phyloP scores from a whole-genome alignment of 2,113 vertebrate genomes.

The Cavia porcellus region DNA sequence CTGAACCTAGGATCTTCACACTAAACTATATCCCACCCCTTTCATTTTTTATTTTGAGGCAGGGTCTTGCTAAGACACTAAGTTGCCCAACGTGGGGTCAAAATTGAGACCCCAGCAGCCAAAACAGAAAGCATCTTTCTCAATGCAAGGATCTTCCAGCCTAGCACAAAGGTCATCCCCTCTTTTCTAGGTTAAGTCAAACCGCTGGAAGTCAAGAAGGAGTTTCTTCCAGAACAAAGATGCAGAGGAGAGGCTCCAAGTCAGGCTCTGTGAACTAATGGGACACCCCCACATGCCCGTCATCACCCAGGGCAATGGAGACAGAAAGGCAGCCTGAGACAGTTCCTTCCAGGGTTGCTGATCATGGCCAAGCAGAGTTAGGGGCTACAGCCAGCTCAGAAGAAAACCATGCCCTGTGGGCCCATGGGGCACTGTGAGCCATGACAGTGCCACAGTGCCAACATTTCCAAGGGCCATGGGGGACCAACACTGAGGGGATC shows the following conservation, averaged over 20 bases:
- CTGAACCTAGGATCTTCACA: not conserved
- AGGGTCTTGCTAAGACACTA: not conserved
- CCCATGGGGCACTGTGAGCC: rapidly evolving
- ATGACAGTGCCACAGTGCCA: rapidly evolving
- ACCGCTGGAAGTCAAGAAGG: not conserved
- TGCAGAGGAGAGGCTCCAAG: not conserved
- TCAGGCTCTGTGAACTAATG: not conserved
- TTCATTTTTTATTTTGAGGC: not conserved
- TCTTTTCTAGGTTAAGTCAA: not conserved
- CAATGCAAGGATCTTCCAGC: not conserved
- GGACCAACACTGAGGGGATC: not conserved
- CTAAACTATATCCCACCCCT: not conserved
- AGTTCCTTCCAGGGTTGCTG: no score
- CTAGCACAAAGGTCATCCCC: not conserved
- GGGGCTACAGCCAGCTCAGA: rapidly evolving
- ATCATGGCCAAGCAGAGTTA: not conserved
- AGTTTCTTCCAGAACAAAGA: not conserved
- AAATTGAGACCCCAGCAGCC: not conserved
- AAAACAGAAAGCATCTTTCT: not conserved
- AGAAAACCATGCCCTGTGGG: rapidly evolving
- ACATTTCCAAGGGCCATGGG: not conserved
- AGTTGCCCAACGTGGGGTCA: not conserved
- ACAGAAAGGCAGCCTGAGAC: not conserved
- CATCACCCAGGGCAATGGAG: not conserved
- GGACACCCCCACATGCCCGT: not conserved